phyloP scores from a whole-genome alignment of 1,140 invertebrate species.

The Tetranychus cinnabarinus region DNA sequence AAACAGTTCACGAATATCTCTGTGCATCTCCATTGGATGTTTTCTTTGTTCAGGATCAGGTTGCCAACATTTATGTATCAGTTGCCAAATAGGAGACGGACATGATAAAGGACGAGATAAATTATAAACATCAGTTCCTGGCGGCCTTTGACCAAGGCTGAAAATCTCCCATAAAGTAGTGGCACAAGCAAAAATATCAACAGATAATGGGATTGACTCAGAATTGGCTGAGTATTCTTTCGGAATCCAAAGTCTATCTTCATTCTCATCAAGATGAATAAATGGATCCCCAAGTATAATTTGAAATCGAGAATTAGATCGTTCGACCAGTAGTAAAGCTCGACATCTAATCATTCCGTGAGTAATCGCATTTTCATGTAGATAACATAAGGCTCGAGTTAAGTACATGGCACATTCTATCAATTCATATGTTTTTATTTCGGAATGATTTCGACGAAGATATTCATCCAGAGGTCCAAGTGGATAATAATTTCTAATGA shows the following conservation, averaged over 20 bases:
- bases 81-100: constrained; percentile 48
- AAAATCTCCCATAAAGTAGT: constrained; percentile 78
- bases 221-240: constrained; percentile 6
- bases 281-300: constrained; percentile 59
- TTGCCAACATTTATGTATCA: constrained; percentile 73
- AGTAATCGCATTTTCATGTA: constrained; percentile 47
- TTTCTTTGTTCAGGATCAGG: constrained; percentile 38
- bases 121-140: constrained; percentile 17
- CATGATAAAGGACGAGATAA: constrained; percentile 47
- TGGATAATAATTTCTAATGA: constrained; percentile 52
- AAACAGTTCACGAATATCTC: constrained; percentile 37
- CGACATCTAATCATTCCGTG: constrained; percentile 64
- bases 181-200: constrained; percentile 65
- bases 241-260: constrained; percentile 8
- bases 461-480: constrained; percentile 51
- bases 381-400: constrained; percentile 50
- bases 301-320: constrained; percentile 36
- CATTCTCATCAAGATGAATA: constrained; percentile 1
- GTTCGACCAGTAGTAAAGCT: constrained; percentile 45
- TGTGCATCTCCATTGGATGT: constrained; percentile 50
- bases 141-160: constrained; percentile 32
- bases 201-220: constrained; percentile 27
- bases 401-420: constrained; percentile 48
- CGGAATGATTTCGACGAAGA: constrained; percentile 25
- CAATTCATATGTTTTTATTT: constrained; percentile 39